A percentile compares a stretch with the other conserved stretches of the same genome.
phyloP scores from a whole-genome alignment of 2,797 vertebrate genomes.

The Microctenopoma stevenorrisi region DNA sequence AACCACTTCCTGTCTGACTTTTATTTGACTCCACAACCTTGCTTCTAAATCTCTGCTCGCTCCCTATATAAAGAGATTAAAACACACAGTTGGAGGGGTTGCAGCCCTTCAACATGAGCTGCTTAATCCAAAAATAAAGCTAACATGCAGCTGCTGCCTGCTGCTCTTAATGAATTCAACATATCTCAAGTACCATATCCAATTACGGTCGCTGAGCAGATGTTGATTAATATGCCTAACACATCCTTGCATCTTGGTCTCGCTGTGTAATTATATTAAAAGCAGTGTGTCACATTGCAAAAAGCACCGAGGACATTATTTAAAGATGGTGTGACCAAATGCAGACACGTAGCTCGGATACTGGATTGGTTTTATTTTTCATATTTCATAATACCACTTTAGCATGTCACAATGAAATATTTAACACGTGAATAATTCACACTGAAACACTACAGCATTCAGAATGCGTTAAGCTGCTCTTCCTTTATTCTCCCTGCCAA shows the following conservation, averaged over 20 bases:
- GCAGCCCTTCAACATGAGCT: conserved; percentile 1
- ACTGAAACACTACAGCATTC: conserved; percentile 71
- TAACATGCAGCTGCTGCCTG: conserved; percentile 46
- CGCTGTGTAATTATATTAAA: conserved; percentile 33
- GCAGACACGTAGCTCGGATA: conserved; percentile 30
- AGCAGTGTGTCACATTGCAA: conserved; percentile 20
- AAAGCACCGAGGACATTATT: conserved; percentile 26
- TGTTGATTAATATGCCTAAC: conserved; percentile 62
- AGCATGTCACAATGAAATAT: conserved; percentile 82
- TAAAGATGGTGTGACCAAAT: conserved; percentile 46
- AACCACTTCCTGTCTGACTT: conserved; percentile 80
- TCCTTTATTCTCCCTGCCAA: conserved; percentile 50
- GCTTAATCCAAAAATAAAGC: conserved; percentile 58
- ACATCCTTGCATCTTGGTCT: conserved; percentile 38
- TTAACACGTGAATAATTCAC: conserved; percentile 80
- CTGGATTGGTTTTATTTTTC: conserved; percentile 60
- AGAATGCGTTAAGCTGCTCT: conserved; percentile 68
- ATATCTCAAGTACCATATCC: conserved; percentile 36
- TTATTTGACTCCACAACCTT: conserved; percentile 47
- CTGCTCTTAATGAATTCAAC: conserved; percentile 61
- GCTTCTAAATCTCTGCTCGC: conserved; percentile 24
- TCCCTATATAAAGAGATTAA: background rate
- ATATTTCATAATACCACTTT: conserved; percentile 64
- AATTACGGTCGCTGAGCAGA: conserved; percentile 57
- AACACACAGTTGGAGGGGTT: background rate